Evolutionary conservation across 1,140 invertebrate species (phyloP), one percentile per base, ranked within the genome.

Genomic region (Drosophila pachea): DNA sequence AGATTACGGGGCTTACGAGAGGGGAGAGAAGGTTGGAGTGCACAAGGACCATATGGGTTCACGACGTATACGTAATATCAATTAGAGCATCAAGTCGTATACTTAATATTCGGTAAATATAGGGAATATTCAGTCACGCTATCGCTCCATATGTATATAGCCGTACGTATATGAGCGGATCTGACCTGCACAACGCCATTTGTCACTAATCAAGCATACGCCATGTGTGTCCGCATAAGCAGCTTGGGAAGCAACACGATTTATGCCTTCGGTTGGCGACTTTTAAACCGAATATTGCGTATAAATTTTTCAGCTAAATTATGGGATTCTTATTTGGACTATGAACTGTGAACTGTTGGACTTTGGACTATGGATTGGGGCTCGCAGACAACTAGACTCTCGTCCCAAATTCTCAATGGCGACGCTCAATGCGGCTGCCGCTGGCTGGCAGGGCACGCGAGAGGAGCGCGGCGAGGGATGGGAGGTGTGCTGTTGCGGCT

Each of bases 321-420:
- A 86, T 86, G 86, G 65, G 70, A 68, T 67, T 70, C 66, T 71
- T 73, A 38, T 56, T 16, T 56, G 12, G 31, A 40, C 12, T 40
- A 56, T 8, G 40, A 43, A 43, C 50, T 12, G n/a, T 9, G 11
- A 42, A 31, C n/a, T 40, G 33, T 43, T 43, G 6, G 40, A 12
- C 4, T n/a, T 40, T n/a, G 36, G 5, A 52, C 59, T 53, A 45
- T 49, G 42, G 35, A 32, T 32, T 6, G 32, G 14, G 47, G 31
- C n/a, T 6, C 12, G 76, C 71, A 84, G 76, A 86, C 81, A 81
- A 73, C 38, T 75, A 69, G 81, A 81, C 81, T 86, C 61, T 76
- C 76, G 81, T 73, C 79, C 79, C 66, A 76, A 52, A 76, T 86
- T 82, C 72, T 54, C 56, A 45, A 60, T 73, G 78, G 65, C 65